A percentile compares a stretch with the other conserved stretches of the same genome.
Conservation (phyloP, 2,797 vertebrate genomes). For the Acomys russatus region DNA sequence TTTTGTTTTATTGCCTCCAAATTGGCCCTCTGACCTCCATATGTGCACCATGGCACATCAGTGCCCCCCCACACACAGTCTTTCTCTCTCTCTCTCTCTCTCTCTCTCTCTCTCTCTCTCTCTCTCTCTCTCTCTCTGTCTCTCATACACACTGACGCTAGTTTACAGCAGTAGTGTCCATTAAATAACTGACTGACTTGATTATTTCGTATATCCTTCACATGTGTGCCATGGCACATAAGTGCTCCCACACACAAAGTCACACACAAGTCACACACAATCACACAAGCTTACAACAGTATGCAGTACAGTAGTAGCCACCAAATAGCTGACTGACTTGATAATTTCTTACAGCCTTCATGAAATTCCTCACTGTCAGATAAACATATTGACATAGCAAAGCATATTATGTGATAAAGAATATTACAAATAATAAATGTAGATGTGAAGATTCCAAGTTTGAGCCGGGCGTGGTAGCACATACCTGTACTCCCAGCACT, state of each 20-base stretch:
- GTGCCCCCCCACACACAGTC: too few species aligned
- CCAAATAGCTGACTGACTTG: background rate
- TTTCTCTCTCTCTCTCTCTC: too few species aligned
- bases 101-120: too few species aligned
- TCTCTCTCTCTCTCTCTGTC: too few species aligned
- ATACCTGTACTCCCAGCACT: too few species aligned
- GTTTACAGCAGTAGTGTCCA: background rate
- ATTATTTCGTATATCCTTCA: slow-evolving; percentile 43
- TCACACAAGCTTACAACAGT: background rate
- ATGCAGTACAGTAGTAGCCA: background rate
- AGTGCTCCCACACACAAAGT: background rate
- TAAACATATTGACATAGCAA: slow-evolving; percentile 27
- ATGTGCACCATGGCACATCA: background rate
- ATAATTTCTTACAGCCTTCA: slow-evolving; percentile 52
- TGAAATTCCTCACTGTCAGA: slow-evolving; percentile 51
- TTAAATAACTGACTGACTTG: background rate
- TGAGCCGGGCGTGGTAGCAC: background rate
- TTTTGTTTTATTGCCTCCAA: background rate
- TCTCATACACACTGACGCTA: background rate
- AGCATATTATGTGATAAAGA: slow-evolving; percentile 20
- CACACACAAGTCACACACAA: background rate
- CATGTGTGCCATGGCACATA: background rate
- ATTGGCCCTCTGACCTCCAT: background rate
- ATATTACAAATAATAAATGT: background rate
- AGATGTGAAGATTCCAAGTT: background rate